Conservation (phyloP, 1,140 invertebrate genomes). For the Apis mellifera region DNA sequence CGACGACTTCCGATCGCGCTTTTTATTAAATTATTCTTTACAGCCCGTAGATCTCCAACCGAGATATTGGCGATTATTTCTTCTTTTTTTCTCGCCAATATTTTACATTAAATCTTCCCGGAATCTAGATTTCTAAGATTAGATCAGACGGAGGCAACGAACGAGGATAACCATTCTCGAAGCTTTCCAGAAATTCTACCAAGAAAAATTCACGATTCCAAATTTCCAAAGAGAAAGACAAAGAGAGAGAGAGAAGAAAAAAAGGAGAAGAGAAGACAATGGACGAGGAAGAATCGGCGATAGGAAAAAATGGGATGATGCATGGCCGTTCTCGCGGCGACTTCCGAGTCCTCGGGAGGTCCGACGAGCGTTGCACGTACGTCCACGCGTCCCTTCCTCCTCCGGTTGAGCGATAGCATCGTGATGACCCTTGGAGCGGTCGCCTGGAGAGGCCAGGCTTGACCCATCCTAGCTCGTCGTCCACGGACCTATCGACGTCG, state of each 20-base stretch:
- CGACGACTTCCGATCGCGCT: too few relatives aligned
- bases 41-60: too few relatives aligned
- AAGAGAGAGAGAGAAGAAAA: not conserved
- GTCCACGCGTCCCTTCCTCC: constrained; percentile 42
- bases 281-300: not conserved
- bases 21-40: too few relatives aligned
- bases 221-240: too few relatives aligned
- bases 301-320: constrained; percentile 37
- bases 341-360: constrained; percentile 24
- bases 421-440: constrained; percentile 43
- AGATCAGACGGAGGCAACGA: too few relatives aligned
- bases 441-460: constrained; percentile 15
- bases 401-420: constrained; percentile 49
- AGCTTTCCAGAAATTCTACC: too few relatives aligned
- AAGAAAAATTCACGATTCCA: too few relatives aligned
- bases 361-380: constrained; percentile 4
- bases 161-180: too few relatives aligned
- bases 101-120: too few relatives aligned
- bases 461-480: constrained; percentile 42
- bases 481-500: constrained; percentile 31
- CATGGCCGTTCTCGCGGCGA: constrained; percentile 20
- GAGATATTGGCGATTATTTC: too few relatives aligned
- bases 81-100: too few relatives aligned
- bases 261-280: not conserved
- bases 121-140: too few relatives aligned